These are phyloP conservation scores for Drosophila fuyamai DNA, from an alignment of 1,140 invertebrate species.

Conservation along the genomic window DNA sequence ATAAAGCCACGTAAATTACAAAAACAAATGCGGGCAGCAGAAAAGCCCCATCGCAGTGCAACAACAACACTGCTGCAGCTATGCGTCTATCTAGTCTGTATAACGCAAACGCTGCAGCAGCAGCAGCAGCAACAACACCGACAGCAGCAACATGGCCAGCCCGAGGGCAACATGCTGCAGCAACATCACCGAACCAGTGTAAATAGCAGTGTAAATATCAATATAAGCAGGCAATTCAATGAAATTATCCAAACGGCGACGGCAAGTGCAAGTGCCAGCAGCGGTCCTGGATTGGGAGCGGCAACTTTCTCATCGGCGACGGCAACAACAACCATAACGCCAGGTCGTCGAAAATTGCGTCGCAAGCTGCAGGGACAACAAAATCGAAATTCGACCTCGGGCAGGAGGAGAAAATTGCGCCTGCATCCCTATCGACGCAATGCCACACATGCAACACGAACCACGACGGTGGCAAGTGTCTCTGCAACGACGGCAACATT, in stretches of 20 bases:
- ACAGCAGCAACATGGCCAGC: constrained; percentile 57
- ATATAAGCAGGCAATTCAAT: constrained; percentile 78
- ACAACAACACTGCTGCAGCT: constrained; percentile 58
- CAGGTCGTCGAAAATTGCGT: constrained; percentile 60
- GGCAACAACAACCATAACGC: constrained; percentile 46
- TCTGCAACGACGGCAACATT: constrained; percentile 52
- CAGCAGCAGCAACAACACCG: constrained; percentile 29
- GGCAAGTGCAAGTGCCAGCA: constrained; percentile 30
- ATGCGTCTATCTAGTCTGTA: constrained; percentile 73
- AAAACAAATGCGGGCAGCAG: constrained; percentile 33
- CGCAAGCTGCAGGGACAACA: constrained; percentile 57
- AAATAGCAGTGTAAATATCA: constrained; percentile 84
- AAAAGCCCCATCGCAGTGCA: constrained; percentile 4
- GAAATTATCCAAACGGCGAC: constrained; percentile 78
- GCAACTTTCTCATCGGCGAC: constrained; percentile 31
- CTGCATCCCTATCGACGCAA: constrained; percentile 63
- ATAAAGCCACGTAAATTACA: constrained; percentile 45
- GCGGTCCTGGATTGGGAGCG: constrained; percentile 18
- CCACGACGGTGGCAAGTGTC: constrained; percentile 60
- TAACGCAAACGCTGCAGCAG: constrained; percentile 64
- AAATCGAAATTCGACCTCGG: constrained; percentile 36
- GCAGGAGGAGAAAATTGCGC: constrained; percentile 61
- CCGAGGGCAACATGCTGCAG: constrained; percentile 73
- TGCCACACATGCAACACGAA: constrained; percentile 72
- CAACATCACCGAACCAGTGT: constrained; percentile 73